Evolutionary conservation across 2,888 invertebrate species (phyloP).

Genomic region (Lucinisca nassula): DNA sequence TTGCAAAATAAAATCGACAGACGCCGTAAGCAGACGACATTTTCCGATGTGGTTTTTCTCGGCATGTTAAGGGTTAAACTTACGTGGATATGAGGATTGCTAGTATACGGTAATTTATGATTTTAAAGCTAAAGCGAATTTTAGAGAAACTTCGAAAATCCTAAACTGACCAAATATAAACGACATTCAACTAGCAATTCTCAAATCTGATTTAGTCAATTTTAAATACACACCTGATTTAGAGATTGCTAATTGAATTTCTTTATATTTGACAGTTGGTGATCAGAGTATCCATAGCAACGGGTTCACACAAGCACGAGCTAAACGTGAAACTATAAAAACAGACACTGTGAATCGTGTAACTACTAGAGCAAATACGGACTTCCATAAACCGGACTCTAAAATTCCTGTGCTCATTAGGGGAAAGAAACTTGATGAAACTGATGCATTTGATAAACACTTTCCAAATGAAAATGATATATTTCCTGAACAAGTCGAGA

Average conservation of each 20-base stretch:
- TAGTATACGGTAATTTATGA: too few species aligned
- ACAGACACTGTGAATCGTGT: neutral
- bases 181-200: neutral
- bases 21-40: too few species aligned
- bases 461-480: neutral
- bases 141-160: too few species aligned
- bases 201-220: neutral
- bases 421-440: neutral
- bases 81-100: too few species aligned
- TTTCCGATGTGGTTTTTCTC: too few species aligned
- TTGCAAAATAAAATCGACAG: too few species aligned
- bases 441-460: neutral
- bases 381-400: neutral
- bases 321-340: neutral
- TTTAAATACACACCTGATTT: neutral
- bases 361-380: neutral
- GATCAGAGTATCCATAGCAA: neutral
- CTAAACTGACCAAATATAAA: neutral
- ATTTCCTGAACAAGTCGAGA: neutral
- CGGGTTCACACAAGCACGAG: neutral
- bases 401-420: neutral
- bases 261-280: neutral
- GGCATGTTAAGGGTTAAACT: too few species aligned
- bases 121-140: too few species aligned
- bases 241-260: slow-evolving; percentile 8